Evolutionary conservation across 2,797 vertebrate genomes (phyloP), one percentile per base, ranked within the genome.

Genomic region (Morelia viridis): DNA sequence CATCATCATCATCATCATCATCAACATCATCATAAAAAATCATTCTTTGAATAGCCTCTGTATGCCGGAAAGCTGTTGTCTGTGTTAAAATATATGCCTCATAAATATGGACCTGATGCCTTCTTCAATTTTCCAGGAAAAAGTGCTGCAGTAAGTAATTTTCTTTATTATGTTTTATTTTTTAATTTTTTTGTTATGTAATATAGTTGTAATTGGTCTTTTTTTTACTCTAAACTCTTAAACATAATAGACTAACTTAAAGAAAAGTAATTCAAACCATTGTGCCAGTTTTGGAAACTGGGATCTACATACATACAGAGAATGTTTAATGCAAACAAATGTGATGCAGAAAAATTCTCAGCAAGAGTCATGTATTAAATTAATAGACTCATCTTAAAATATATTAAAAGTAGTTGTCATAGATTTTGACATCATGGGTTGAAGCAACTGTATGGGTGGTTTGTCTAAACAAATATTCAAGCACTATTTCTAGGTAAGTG

Each of bases 41-140:
- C 0, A 76, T 96, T 97, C 9, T 94, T 93, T 96, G 94, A 71
- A 84, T 94, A 99, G 99, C 99, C 99, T 87, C 98, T 97, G 68
- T 99, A 99, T 91, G 99, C 99, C 84, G 99, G 99, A 91, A 99
- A 99, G 96, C 97, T 99, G 91, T 41, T 99, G 96, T 99, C 99
- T 3, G 98, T 99, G 93, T 97, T 99, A 95, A 99, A 98, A 97
- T 98, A 98, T 95, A 99, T 99, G 98, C 99, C 99, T 95, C 99
- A 99, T 96, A 98, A 98, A 95, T 98, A 98, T 4, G 99, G 99
- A 93, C 99, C 99, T 1, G 99, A 99, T 97, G 98, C 99, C 92
- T 99, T 99, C 97, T 99, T 99, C 98, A 99, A 98, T 96, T 99
- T 99, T 84, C 99, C 99, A 35, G 99, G 99, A 85, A 99, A 99